phyloP scores from a whole-genome alignment of 2,888 invertebrate species.

The Andrena camellia region DNA sequence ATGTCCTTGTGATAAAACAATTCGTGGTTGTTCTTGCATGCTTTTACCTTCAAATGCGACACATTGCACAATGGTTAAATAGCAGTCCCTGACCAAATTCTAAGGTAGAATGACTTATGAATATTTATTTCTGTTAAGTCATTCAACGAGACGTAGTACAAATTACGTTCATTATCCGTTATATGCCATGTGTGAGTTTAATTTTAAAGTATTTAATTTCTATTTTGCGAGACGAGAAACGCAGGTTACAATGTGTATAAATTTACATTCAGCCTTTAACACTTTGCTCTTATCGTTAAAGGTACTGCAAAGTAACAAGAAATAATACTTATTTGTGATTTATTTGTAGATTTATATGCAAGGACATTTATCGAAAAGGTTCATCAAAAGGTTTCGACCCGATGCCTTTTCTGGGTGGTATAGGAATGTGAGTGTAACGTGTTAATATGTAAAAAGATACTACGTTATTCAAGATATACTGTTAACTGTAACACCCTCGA shows the following conservation, averaged over 20 bases:
- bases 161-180: not conserved
- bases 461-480: not conserved
- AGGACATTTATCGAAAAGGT: constrained; percentile 90
- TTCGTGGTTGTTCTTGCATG: no score
- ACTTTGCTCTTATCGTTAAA: not conserved
- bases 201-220: no score
- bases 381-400: constrained; percentile 89
- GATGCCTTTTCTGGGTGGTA: constrained; percentile 91
- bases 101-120: not conserved
- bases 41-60: no score
- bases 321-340: constrained; percentile 15
- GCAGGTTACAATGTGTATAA: no score
- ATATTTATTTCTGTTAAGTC: not conserved
- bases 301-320: not conserved
- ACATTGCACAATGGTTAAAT: no score
- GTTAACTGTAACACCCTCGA: not conserved
- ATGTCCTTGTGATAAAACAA: no score
- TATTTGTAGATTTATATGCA: constrained; percentile 87
- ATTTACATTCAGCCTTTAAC: no score
- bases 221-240: no score
- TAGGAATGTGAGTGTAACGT: constrained; percentile 89
- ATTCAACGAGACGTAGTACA: not conserved
- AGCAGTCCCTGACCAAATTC: no score
- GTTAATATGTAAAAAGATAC: constrained; percentile 2
- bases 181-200: no score